A percentile compares a stretch with the other conserved stretches of the same genome.
phyloP scores from a whole-genome alignment of 2,113 vertebrate species.

The Oreotrochilus melanogaster region DNA sequence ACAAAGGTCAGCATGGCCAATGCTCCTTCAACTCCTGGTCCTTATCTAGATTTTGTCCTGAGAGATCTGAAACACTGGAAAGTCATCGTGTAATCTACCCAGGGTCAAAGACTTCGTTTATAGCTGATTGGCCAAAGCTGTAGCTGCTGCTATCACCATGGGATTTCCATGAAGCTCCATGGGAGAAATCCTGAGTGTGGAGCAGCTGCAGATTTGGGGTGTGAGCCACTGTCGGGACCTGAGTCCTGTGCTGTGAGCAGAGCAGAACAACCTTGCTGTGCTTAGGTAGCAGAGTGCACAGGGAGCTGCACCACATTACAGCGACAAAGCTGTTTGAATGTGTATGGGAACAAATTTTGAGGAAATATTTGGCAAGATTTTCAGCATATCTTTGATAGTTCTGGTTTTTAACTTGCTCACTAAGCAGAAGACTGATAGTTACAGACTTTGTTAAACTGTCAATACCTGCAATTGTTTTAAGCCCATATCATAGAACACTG shows the following conservation, averaged over 20 bases:
- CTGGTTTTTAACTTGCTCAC: background rate
- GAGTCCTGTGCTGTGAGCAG: background rate
- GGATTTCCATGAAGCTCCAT: background rate
- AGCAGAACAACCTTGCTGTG: background rate
- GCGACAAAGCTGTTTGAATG: background rate
- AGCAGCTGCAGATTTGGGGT: conserved; percentile 11
- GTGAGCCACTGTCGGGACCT: background rate
- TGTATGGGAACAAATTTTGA: background rate
- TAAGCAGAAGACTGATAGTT: background rate
- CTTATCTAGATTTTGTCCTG: background rate
- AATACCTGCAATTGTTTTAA: background rate
- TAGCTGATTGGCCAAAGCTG: background rate
- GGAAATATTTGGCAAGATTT: background rate
- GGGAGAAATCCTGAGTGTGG: background rate
- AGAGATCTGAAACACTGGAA: background rate
- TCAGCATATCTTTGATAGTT: background rate
- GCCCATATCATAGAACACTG: background rate
- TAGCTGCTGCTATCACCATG: background rate
- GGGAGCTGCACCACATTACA: background rate
- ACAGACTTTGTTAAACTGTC: background rate
- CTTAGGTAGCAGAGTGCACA: background rate
- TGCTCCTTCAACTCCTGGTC: background rate
- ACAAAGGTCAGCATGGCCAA: fast-evolving
- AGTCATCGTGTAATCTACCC: background rate
- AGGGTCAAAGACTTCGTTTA: background rate